These are phyloP conservation scores for Tenthredo notha DNA, from an alignment of 2,888 invertebrate species.

Conservation along the genomic window DNA sequence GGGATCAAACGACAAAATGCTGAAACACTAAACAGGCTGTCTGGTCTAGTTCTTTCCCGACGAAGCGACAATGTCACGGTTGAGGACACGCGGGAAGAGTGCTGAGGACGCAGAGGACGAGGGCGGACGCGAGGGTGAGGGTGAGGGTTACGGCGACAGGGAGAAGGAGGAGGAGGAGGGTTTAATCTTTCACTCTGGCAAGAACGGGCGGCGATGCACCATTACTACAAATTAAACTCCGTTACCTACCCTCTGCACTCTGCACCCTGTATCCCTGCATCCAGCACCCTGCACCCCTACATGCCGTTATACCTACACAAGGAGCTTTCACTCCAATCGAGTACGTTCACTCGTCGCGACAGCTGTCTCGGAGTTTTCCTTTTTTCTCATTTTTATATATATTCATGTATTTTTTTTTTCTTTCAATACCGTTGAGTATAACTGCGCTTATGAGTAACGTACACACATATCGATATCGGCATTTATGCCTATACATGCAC, in stretches of 20 bases:
- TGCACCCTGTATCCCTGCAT: conserved; percentile 21
- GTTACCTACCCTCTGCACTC: conserved; percentile 51
- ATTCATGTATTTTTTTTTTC: neutral
- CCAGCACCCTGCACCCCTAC: neutral
- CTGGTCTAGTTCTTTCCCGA: conserved; percentile 66
- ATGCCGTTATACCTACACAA: conserved; percentile 10
- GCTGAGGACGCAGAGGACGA: conserved; percentile 61
- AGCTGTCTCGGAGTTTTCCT: conserved; percentile 25
- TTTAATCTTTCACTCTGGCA: conserved; percentile 70
- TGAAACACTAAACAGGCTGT: conserved; percentile 66
- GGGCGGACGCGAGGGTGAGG: conserved; percentile 58
- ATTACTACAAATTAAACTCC: conserved; percentile 71
- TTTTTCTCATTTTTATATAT: neutral
- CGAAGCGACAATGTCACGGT: conserved; percentile 57
- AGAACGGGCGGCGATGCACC: conserved; percentile 64
- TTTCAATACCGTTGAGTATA: neutral
- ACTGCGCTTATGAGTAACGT: conserved; percentile 17
- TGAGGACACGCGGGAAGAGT: conserved; percentile 44
- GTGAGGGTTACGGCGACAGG: conserved; percentile 18
- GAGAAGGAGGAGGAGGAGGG: conserved; percentile 63
- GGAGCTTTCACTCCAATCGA: conserved; percentile 53
- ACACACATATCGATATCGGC: neutral
- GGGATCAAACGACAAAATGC: conserved; percentile 61
- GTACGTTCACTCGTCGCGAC: conserved; percentile 43
- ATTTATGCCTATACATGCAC: neutral